Conservation (phyloP, 2,113 vertebrate species). For the Pithys albifrons region DNA sequence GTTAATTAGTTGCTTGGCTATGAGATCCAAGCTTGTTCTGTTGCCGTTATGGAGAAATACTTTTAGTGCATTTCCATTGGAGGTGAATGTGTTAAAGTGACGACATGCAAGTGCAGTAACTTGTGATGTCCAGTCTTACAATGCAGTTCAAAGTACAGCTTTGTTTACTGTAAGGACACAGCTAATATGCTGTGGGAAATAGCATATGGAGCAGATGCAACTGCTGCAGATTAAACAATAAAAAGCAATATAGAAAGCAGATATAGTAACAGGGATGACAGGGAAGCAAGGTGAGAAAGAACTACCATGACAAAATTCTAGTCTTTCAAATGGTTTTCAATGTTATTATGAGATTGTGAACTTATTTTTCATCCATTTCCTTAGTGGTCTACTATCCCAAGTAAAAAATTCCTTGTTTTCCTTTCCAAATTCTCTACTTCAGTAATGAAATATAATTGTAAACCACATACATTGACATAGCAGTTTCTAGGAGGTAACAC, state of each 20-base stretch:
- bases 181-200: accelerated
- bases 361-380: background rate
- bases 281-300: background rate
- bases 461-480: background rate
- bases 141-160: accelerated
- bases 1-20: background rate
- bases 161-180: background rate
- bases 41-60: background rate
- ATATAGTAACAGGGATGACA: background rate
- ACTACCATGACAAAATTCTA: background rate
- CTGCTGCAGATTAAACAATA: background rate
- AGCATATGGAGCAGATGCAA: background rate
- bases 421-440: background rate
- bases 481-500: background rate
- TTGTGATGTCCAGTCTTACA: background rate
- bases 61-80: background rate
- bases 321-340: background rate
- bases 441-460: background rate
- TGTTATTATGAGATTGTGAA: background rate
- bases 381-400: background rate
- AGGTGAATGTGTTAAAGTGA: background rate
- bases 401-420: background rate
- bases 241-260: background rate
- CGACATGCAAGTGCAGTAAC: background rate
- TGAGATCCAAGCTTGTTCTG: background rate